Evolutionary conservation across 2,113 vertebrate species (phyloP), one percentile per base, ranked within the genome.

Genomic region (Natator depressus): DNA sequence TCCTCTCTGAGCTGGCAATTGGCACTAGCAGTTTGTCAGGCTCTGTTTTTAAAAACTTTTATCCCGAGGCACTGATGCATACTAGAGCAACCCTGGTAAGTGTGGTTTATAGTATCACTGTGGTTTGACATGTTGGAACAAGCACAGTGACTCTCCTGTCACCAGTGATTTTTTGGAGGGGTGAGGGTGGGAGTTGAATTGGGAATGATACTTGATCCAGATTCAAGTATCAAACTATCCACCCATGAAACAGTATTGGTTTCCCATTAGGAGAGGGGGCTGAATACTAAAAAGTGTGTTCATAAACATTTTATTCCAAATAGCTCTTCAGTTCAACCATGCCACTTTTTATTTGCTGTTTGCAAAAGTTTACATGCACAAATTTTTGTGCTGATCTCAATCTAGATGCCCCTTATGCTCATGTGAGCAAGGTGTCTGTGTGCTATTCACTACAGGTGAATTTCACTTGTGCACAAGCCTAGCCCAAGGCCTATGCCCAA

Each of bases 381-480:
- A 19, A 1, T 1, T 12, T 78, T 65, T 25, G 8, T 29, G 7
- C 7, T 80, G 42, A 14, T 78, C n/a, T 78, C 62, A 42, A 8
- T 3, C 31, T 53, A 42, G 38, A 12, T 7, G 14, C 75, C 92
- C 83, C 83, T 55, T 62, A 84, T 3, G 62, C 57, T 91, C 53
- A 1, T 85, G 53, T 0, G 29, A 75, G 90, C 53, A 17, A 29
- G 55, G 55, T 0, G 88, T 2, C 79, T 10, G 3, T 19, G 72
- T 47, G 86, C 90, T 95, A 87, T 93, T 95, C 93, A 72, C 88
- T 92, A 89, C 88, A 91, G 93, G 94, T 92, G 93, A 88, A 91
- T 91, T 86, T 91, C 88, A 96, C 93, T 93, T 93, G 89, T 20
- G 85, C 3, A 12, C 17, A 72, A 38, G 16, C 16, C 24, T 46